Evolutionary conservation across 2,888 invertebrate genomes (phyloP).

Genomic region (Clepsis dumicolana): DNA sequence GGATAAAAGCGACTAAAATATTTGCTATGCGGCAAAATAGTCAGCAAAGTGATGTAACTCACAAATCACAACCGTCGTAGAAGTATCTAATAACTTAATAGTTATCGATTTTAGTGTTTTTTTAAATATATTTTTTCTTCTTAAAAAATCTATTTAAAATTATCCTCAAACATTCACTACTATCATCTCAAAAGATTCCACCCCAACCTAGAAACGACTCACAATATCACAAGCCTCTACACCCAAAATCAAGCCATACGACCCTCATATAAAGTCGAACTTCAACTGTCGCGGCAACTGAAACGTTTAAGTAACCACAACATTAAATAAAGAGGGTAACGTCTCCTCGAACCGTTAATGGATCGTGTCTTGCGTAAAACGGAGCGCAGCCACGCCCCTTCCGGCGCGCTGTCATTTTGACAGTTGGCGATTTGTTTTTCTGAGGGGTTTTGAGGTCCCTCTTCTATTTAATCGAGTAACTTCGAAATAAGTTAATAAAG

Average conservation of each 20-base stretch:
- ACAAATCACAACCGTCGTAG: no score
- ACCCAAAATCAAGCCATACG: not conserved
- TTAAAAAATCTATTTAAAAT: not conserved
- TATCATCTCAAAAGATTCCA: constrained; percentile 7
- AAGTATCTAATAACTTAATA: no score
- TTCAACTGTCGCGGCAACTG: not conserved
- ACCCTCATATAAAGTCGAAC: not conserved
- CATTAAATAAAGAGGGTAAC: constrained; percentile 42
- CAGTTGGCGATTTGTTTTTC: constrained; percentile 63
- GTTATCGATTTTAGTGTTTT: not conserved
- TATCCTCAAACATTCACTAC: not conserved
- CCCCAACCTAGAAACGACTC: constrained; percentile 1
- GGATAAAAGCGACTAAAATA: no score
- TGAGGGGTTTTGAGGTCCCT: not conserved
- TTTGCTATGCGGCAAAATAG: no score
- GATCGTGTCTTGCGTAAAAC: constrained; percentile 65
- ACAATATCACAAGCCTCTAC: not conserved
- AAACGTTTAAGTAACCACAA: constrained; percentile 37
- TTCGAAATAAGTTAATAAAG: no score
- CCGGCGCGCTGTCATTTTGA: constrained; percentile 64
- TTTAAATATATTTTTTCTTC: not conserved
- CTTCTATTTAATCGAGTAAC: not conserved
- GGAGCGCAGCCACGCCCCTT: constrained; percentile 80
- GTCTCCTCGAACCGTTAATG: constrained; percentile 51
- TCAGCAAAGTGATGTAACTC: no score